Conservation (phyloP, 1,140 invertebrate species). For the Atopsyche davidsoni region DNA sequence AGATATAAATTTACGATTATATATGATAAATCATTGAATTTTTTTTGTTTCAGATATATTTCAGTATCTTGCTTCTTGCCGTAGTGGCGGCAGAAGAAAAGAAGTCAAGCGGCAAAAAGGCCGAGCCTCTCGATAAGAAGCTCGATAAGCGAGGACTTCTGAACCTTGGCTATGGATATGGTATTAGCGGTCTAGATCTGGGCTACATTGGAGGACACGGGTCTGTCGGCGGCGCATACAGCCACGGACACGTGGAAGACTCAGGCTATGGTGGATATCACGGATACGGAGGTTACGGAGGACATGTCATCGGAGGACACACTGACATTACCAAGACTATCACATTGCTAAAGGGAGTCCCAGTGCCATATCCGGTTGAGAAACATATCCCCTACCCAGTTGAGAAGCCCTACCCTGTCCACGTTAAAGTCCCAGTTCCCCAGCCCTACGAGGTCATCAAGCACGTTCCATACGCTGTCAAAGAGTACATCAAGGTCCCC, state of each 20-base stretch:
- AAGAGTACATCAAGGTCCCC: conserved; percentile 59
- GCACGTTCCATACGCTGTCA: conserved; percentile 52
- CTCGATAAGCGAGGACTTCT: conserved; percentile 56
- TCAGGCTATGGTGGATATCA: conserved; percentile 33
- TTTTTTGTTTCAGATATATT: conserved; percentile 54
- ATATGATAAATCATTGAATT: no score
- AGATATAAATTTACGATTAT: no score
- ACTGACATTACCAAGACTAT: conserved; percentile 63
- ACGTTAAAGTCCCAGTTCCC: conserved; percentile 56
- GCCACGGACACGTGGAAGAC: conserved; percentile 33
- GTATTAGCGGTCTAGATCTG: conserved; percentile 51
- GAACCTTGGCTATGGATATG: conserved; percentile 54
- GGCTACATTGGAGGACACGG: conserved; percentile 64
- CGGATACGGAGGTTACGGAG: neutral
- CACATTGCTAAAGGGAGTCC: conserved; percentile 64
- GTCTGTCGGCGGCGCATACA: conserved; percentile 53
- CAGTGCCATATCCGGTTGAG: conserved; percentile 58
- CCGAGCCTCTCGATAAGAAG: conserved; percentile 51
- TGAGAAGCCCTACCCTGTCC: conserved; percentile 58
- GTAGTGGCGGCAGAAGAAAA: conserved; percentile 56
- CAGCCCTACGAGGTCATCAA: conserved; percentile 58
- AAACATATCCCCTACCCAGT: conserved; percentile 57
- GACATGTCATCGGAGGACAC: conserved; percentile 35
- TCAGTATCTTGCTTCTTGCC: conserved; percentile 66
- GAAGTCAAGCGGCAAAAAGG: conserved; percentile 54